Base-by-base conservation (phyloP, 2,888 invertebrate species). In the Aspidiotus destructor region DNA sequence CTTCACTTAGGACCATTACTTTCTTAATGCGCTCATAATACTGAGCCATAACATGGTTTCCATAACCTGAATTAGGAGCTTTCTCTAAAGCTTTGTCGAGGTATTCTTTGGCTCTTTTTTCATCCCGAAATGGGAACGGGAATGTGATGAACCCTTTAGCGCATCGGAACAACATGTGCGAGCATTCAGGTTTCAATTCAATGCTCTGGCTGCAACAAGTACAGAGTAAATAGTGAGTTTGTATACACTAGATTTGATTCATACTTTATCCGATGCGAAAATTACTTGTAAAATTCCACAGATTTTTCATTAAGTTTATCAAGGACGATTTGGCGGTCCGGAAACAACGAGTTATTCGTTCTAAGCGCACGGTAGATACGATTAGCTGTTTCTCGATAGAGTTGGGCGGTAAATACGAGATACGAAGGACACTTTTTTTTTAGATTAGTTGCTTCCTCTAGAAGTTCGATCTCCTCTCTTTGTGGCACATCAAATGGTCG, bases 71-170 rank as follows among this genome's bases (percentile, higher is more conserved):
- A 0, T 42, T 28, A 9, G 67, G 52, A 10, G 57, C 41, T 0
- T 17, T 8, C n/a, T 67, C 8, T 9, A 67, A 40, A 1, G 58
- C 60, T 40, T 60, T 48, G 2, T 17, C 2, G 2, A 67, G 3
- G 5, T 42, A 13, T 16, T 17, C 52, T 52, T 67, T 67, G 9
- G 67, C 67, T 16, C 11, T 13, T 15, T 60, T 15, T 0, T 10
- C 11, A n/a, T 67, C 60, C 40, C 40, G 58, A 8, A 48, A 48
- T 13, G 67, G 67, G 40, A 44, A 8, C 6, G 67, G 67, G 1
- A 67, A 40, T 10, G 57, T 44, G 15, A 67, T 15, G 17, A 67
- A 60, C 8, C 67, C 67, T 67, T 44, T 60, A 0, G 67, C 67
- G 8, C 48, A 13, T 11, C 67, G 58, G 15, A 67, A 67, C 3